phyloP scores from a whole-genome alignment of 1,140 invertebrate genomes.

The Melanaphis sacchari region DNA sequence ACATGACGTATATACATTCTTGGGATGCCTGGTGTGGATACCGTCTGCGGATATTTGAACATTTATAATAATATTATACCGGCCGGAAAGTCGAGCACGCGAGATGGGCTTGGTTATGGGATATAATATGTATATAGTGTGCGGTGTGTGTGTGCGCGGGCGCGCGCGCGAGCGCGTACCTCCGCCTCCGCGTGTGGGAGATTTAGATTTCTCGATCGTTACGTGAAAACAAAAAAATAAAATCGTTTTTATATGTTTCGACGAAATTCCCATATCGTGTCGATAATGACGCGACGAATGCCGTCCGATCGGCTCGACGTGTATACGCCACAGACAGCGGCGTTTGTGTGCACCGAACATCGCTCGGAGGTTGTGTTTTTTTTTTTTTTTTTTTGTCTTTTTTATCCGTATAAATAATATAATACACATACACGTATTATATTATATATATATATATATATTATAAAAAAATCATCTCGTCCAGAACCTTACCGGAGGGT shows the following conservation, averaged over 20 bases:
- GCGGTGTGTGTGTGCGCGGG: background rate
- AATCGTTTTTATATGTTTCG: background rate
- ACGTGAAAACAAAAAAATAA: background rate
- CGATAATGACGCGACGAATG: conserved; percentile 35
- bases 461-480: background rate
- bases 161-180: background rate
- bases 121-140: background rate
- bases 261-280: conserved; percentile 43
- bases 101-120: background rate
- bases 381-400: background rate
- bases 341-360: background rate
- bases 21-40: conserved; percentile 15
- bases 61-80: background rate
- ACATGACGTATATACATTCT: conserved; percentile 30
- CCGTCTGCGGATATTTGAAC: background rate
- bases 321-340: background rate
- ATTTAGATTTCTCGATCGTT: conserved; percentile 32
- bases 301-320: background rate
- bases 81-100: background rate
- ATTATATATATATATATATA: too few relatives aligned
- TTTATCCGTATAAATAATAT: background rate
- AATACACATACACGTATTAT: too few relatives aligned
- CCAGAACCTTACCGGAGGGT: conserved; percentile 19
- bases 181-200: conserved; percentile 32
- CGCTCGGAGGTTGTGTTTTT: background rate